These are phyloP conservation scores for Numida meleagris DNA, from an alignment of 2,113 vertebrate genomes.

Conservation along the genomic window DNA sequence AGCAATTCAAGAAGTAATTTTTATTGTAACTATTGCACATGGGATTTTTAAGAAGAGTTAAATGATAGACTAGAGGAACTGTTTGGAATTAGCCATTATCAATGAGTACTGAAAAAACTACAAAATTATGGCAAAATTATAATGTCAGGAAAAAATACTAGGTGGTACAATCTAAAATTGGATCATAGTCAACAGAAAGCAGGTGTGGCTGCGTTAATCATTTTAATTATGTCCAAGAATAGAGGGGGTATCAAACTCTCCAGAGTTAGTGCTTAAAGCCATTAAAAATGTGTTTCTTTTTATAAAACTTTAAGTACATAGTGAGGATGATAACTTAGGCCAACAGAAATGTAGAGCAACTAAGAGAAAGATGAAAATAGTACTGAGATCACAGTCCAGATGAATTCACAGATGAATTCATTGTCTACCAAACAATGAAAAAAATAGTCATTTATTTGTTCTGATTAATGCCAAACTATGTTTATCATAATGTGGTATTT, in stretches of 20 bases:
- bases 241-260: neutral
- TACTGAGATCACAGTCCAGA: neutral
- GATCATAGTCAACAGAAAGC: neutral
- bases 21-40: neutral
- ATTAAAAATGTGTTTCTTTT: slow-evolving; percentile 14
- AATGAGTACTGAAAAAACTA: neutral
- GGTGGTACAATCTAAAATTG: neutral
- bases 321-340: slow-evolving; percentile 13
- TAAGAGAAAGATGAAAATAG: neutral
- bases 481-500: no score
- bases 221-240: neutral
- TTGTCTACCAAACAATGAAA: neutral
- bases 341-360: neutral
- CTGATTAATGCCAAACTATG: neutral
- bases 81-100: neutral
- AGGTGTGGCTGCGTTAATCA: neutral
- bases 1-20: neutral
- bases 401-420: slow-evolving; percentile 2
- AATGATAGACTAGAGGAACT: neutral
- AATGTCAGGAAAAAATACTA: neutral
- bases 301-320: neutral
- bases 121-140: neutral
- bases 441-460: neutral
- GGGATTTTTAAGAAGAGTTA: neutral
- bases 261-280: neutral